Base-by-base conservation (phyloP, 2,797 vertebrate genomes). In the Nyctibius grandis region DNA sequence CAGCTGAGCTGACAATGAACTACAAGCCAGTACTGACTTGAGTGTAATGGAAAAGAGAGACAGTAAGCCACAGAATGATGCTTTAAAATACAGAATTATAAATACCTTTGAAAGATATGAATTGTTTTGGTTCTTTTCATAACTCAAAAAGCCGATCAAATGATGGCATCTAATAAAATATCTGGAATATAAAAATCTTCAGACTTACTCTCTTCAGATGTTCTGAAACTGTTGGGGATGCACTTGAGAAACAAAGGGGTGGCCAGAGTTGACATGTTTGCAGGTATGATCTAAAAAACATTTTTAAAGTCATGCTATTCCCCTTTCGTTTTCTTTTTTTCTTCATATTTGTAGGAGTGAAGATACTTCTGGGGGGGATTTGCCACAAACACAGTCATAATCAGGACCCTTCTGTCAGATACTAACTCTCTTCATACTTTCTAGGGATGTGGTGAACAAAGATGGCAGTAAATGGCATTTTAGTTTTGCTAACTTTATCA, bases 401-500 rank as follows among this genome's bases (percentile, higher is more conserved):
- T 65, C 20, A 80, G 33, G 28, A 65, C 15, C 5, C 20, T 63
- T 91, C 36, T 50, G 28, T 29, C 18, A 38, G 19, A 29, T 14
- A 6, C 8, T 73, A 45, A 22, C 4, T 47, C 22, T 59, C 40
- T n/a, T 67, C 54, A 20, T 9, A 31, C 9, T 78, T 85, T 56
- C 56, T 76, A 2, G 2, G 31, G 13, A 50, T 45, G 11, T n/a
- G 34, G 21, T 75, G 38, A 78, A 74, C 15, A 63, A 73, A 91
- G 36, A 88, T 15, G 11, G 14, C 28, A 69, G 57, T 45, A 95
- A 94, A 80, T 70, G 81, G 15, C 31, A 29, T 78, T 79, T 94
- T 73, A 51, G 31, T 83, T 94, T 89, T 69, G 33, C n/a, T 89
- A 73, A 54, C 47, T 72, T 76, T 61, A 54, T 83, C 75, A 84